A percentile compares a stretch with the other conserved stretches of the same genome.
Conservation (phyloP, 2,888 invertebrate genomes). For the Chrysolina oricalcia region DNA sequence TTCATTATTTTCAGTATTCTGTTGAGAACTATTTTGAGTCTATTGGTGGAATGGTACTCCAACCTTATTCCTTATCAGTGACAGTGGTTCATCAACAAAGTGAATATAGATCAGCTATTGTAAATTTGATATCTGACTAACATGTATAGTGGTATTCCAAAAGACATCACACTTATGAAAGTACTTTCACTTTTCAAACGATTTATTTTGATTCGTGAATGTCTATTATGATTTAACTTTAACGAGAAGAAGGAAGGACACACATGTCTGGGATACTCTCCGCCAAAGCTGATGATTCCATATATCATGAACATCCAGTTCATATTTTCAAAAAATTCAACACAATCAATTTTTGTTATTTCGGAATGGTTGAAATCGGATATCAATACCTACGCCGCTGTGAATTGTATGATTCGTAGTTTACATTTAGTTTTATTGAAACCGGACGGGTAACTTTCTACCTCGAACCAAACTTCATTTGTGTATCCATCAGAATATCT, state of each 20-base stretch:
- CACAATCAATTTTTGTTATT: too few species aligned
- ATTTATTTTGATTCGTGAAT: not conserved
- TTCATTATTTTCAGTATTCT: not conserved
- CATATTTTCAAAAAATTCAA: too few species aligned
- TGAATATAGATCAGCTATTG: not conserved
- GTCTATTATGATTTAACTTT: not conserved
- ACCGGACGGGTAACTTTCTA: not conserved
- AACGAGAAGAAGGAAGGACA: not conserved
- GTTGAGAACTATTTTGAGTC: not conserved
- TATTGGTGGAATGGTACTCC: not conserved
- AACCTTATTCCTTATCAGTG: not conserved
- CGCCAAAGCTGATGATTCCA: too few species aligned
- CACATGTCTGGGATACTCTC: not conserved
- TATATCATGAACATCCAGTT: too few species aligned
- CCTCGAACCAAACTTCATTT: constrained; percentile 3
- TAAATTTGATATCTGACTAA: not conserved
- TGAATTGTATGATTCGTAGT: too few species aligned
- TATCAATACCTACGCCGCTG: too few species aligned
- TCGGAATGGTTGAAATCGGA: too few species aligned
- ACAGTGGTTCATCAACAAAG: not conserved
- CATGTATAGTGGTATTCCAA: not conserved
- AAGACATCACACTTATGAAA: not conserved
- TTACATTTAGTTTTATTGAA: too few species aligned
- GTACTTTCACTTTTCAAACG: not conserved
- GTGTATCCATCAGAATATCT: constrained; percentile 10